Percentiles rank a stretch among this genome's conserved stretches.
phyloP scores from a whole-genome alignment of 1,140 invertebrate genomes.

The Microplitis mediator region DNA sequence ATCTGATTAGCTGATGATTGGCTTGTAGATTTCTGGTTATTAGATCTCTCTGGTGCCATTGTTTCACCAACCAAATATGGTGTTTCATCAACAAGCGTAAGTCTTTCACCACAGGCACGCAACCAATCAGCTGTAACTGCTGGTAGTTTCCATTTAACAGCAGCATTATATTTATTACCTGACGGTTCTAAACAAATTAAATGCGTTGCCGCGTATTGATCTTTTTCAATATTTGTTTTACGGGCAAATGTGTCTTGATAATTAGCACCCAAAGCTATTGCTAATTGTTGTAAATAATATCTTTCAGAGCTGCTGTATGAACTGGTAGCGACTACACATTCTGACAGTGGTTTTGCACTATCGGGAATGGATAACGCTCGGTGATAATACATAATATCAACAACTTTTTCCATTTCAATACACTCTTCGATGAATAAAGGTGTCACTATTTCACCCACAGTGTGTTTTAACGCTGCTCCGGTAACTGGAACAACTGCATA shows the following conservation, averaged over 20 bases:
- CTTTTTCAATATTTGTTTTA: conserved; percentile 60
- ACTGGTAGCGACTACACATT: conserved; percentile 79
- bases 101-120: conserved; percentile 68
- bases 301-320: conserved; percentile 75
- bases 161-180: conserved; percentile 83
- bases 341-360: conserved; percentile 66
- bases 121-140: conserved; percentile 81
- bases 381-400: conserved; percentile 70
- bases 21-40: neutral
- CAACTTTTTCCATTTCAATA: conserved; percentile 64
- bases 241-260: conserved; percentile 70
- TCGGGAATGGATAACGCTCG: conserved; percentile 62
- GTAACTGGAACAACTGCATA: conserved; percentile 65
- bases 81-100: conserved; percentile 64
- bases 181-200: conserved; percentile 74
- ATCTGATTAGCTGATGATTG: neutral
- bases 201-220: conserved; percentile 67
- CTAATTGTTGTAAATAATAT: conserved; percentile 72
- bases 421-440: conserved; percentile 69
- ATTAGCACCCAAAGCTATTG: conserved; percentile 72
- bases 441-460: conserved; percentile 64
- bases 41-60: conserved; percentile 39
- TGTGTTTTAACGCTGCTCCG: conserved; percentile 47
- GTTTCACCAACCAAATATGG: conserved; percentile 68
- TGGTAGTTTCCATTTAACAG: conserved; percentile 82